Evolutionary conservation across 1,140 invertebrate species (phyloP), one percentile per base, ranked within the genome.

Genomic region (Octopus bimaculoides): DNA sequence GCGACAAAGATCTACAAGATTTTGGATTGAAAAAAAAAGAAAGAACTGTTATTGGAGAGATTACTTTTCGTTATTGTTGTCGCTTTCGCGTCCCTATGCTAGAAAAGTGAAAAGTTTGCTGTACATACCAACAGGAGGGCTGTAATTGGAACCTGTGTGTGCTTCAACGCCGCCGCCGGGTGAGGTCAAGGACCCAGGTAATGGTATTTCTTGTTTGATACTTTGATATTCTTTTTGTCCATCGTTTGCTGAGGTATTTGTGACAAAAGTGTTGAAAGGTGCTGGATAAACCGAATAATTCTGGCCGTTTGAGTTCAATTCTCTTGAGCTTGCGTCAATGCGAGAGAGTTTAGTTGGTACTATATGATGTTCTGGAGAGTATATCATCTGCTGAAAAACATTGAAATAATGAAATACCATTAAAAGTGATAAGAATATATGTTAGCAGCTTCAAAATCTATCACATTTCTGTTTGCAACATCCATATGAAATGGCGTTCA

Each of bases 161-260:
- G 26, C 26, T 17, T 71, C 66, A 14, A 71, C 66, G 3, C 66
- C 66, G 14, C 66, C 66, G 26, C 66, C 66, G 17, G 66, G 66
- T 20, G 66, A 71, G 1, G 66, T 20, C 66, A 71, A 71, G 5
- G 66, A 71, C 8, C 66, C 66, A 71, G 66, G 9, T 71, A 71
- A 71, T 9, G 66, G 66, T 20, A 71, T 71, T 71, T 71, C 66
- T 14, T 71, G 66, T 14, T 71, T 71, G 26, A 71, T 71, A n/a
- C 17, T 14, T 17, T 71, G 66, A 71, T 71, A 71, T 14, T 71
- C 66, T 71, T 71, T 71, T 14, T 14, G 66, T 71, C 17, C 26
- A n/a, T 71, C 66, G 66, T 71, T 71, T 71, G 66, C 66, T 14
- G 66, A 71, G 14, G 7, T 12, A 71, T 8, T 71, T 6, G 66